A percentile compares a stretch with the other conserved stretches of the same genome.
These are phyloP conservation scores for Notarius quadriscutis DNA, from an alignment of 2,113 vertebrate genomes.

Conservation along the genomic window DNA sequence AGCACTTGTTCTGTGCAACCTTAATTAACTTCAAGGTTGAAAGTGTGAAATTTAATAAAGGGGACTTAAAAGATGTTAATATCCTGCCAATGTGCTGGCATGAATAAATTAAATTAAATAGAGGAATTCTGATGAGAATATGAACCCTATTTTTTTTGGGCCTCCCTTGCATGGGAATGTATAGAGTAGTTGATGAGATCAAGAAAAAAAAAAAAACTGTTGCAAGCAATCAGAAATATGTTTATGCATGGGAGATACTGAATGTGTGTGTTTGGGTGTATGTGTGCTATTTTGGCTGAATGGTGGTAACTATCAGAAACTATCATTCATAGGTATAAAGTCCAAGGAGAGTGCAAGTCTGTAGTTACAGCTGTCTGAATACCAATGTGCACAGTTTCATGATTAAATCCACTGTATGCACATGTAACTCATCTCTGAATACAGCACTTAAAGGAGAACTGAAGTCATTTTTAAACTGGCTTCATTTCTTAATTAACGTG, in stretches of 20 bases:
- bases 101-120: constrained; percentile 72
- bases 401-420: not conserved
- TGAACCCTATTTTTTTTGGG: not conserved
- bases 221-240: not conserved
- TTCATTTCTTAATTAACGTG: no score
- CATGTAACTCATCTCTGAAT: not conserved
- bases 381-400: not conserved
- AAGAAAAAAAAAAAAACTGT: not conserved
- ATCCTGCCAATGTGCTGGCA: constrained; percentile 66
- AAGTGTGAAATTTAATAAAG: constrained; percentile 76
- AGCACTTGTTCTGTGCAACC: constrained; percentile 65
- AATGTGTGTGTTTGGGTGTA: not conserved
- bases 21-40: constrained; percentile 79
- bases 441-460: no score
- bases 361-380: not conserved
- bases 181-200: not conserved
- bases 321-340: not conserved
- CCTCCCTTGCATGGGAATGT: not conserved
- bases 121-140: constrained; percentile 24
- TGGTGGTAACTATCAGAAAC: not conserved
- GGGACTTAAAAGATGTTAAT: constrained; percentile 78
- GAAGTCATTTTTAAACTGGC: no score
- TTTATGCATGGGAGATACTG: not conserved
- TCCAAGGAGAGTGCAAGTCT: not conserved
- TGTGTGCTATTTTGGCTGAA: not conserved